Percentiles rank a stretch among this genome's conserved stretches.
phyloP scores from a whole-genome alignment of 2,888 invertebrate genomes.

The Ommatoiulus sabulosus region DNA sequence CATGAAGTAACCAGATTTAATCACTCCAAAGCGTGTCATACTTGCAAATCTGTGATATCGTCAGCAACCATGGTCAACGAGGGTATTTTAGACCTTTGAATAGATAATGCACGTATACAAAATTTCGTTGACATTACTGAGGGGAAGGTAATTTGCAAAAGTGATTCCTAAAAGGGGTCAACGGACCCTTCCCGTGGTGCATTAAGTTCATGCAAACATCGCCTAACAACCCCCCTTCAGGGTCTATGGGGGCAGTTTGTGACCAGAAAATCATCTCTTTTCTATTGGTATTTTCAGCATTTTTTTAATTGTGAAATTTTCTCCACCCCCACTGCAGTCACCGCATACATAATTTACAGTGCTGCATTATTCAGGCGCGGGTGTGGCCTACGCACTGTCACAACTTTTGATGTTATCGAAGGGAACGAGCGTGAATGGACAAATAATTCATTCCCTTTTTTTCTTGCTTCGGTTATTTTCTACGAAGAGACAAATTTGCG shows the following conservation, averaged over 20 bases:
- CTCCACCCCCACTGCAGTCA: conserved; percentile 11
- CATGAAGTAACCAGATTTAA: no score
- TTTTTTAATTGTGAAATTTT: background rate
- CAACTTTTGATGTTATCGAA: conserved; percentile 37
- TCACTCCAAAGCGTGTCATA: no score
- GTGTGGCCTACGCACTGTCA: conserved; percentile 4
- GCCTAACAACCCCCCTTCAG: background rate
- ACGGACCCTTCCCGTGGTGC: background rate
- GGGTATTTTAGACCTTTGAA: no score
- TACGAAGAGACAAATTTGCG: conserved; percentile 24
- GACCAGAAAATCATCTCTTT: background rate
- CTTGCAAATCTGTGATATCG: no score
- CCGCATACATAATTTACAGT: conserved; percentile 4
- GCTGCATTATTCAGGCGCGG: background rate
- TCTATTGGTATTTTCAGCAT: background rate
- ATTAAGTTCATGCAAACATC: background rate
- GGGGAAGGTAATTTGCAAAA: no score
- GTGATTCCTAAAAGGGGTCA: background rate
- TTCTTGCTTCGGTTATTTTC: background rate
- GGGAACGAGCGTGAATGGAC: background rate
- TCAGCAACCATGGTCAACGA: no score
- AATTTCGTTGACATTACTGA: no score
- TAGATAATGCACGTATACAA: no score
- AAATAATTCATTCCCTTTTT: conserved; percentile 24
- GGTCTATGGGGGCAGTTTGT: background rate